Conservation (phyloP, 1,140 invertebrate genomes). For the Trypoxylus dichotomus region DNA sequence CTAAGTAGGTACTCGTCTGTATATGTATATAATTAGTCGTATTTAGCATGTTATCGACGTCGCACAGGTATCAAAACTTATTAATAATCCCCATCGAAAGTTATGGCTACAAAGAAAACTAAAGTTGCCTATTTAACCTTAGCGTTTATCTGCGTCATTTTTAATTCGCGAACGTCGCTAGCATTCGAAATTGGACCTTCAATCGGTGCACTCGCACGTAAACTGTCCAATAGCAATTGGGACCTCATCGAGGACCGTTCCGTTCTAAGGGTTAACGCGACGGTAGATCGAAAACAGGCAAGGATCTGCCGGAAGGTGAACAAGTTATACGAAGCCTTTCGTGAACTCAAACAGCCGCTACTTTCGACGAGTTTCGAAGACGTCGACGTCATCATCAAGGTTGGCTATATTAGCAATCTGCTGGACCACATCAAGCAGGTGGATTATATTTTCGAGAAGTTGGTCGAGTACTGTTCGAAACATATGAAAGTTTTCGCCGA, state of each 20-base stretch:
- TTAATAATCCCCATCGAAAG: not conserved
- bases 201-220: not conserved
- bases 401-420: not conserved
- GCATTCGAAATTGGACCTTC: not conserved
- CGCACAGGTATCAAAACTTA: too few species aligned
- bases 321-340: not conserved
- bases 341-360: not conserved
- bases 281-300: not conserved
- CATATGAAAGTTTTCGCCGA: not conserved
- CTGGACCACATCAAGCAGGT: not conserved
- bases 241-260: not conserved
- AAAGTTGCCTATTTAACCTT: not conserved
- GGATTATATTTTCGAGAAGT: not conserved
- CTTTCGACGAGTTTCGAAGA: not conserved
- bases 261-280: not conserved
- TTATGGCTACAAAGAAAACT: slow-evolving; percentile 1
- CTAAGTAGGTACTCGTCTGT: too few species aligned
- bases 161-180: not conserved
- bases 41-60: too few species aligned
- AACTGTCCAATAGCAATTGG: not conserved
- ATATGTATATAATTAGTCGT: too few species aligned
- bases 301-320: not conserved
- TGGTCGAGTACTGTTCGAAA: not conserved
- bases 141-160: not conserved
- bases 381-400: not conserved